Base-by-base conservation (phyloP, 1,140 invertebrate species). In the Heliconius himera region DNA sequence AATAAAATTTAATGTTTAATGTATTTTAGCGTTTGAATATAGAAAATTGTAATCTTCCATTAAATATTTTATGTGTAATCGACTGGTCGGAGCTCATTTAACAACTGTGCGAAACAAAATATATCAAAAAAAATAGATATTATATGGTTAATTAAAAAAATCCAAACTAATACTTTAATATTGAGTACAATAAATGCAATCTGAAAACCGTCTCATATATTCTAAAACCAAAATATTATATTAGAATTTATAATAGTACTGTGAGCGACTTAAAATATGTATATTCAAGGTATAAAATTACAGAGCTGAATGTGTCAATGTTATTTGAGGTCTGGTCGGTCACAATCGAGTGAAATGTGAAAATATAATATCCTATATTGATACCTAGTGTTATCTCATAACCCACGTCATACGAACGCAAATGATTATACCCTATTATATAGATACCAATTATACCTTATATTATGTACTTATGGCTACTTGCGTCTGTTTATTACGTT, bases 401-500 rank as follows among this genome's bases (percentile, higher is more conserved):
- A 66, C 60, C 60, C 26, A 81, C 74, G 56, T 74, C 71, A 82
- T 81, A 82, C 33, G 6, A 36, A 36, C 33, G 33, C 33, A 36
- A 6, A 36, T 6, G 33, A 8, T 36, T 36, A 36, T 41, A 41
- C 13, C 33, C 41, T 46, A 46, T 1, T 4, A 0, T 46, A 46
- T 46, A 16, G 4, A 46, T 46, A 16, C 41, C 80, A 76, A 76
- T 82, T 84, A 79, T n/a, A 72, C 20, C 33, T 46, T 38, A 11
- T 72, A 72, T 72, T 29, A 72, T 89, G 88, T 90, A 92, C 88
- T 92, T 93, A 92, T 89, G 85, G 87, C 92, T 92, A 90, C 83
- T 85, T 88, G 81, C 84, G 85, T 88, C 84, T 85, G 81, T 87
- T 84, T 83, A 82, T 89, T 91, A 84, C 86, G 88, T 92, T 92